These are phyloP conservation scores for Galbula dea DNA, from an alignment of 2,113 vertebrate genomes.

Conservation along the genomic window DNA sequence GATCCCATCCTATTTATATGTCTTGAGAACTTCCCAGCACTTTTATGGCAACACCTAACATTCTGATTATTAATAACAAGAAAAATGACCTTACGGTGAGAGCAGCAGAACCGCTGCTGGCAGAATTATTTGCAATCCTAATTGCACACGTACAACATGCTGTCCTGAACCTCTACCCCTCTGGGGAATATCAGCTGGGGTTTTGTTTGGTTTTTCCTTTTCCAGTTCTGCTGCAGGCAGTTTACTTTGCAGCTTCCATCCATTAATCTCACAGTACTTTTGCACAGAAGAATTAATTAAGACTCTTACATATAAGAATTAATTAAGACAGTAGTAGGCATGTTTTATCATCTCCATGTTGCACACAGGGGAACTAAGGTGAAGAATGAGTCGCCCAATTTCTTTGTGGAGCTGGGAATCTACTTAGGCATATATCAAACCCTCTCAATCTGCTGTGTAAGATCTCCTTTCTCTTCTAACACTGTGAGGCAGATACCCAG, in stretches of 20 bases:
- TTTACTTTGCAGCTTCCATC: conserved; percentile 48
- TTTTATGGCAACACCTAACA: background rate
- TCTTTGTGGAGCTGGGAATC: background rate
- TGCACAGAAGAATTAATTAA: conserved; percentile 52
- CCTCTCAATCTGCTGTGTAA: background rate
- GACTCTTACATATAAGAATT: conserved; percentile 15
- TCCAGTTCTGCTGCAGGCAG: conserved; percentile 32
- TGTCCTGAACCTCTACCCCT: conserved; percentile 8
- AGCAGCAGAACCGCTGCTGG: conserved; percentile 2
- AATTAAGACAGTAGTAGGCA: conserved; percentile 55
- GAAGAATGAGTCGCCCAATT: background rate
- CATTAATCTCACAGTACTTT: conserved; percentile 37
- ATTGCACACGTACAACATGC: background rate
- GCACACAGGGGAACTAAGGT: conserved; percentile 49
- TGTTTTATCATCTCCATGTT: conserved; percentile 43
- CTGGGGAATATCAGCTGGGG: background rate
- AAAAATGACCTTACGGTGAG: background rate
- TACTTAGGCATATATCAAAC: background rate
- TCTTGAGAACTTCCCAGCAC: background rate
- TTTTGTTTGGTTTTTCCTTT: conserved; percentile 16
- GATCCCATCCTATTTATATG: background rate
- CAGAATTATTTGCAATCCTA: conserved; percentile 38
- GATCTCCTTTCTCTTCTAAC: background rate
- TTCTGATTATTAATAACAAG: background rate
- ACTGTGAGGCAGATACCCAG: background rate